Evolutionary conservation across 2,113 vertebrate genomes (phyloP), one percentile per base, ranked within the genome.

Genomic region (Pachyramphus minor): DNA sequence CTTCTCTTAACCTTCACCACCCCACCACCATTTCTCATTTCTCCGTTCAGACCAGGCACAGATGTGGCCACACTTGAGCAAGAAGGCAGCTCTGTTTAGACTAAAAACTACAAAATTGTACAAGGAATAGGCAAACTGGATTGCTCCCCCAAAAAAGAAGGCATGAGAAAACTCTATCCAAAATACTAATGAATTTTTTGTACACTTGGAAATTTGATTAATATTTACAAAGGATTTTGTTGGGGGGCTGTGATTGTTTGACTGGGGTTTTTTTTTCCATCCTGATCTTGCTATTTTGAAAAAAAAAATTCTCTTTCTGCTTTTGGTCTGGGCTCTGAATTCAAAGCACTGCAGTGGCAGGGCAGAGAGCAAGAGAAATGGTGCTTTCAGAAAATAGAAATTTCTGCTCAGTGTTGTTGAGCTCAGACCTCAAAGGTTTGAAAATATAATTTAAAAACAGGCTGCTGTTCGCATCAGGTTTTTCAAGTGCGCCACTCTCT

Each of bases 41-140:
- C 2, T 2, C 1, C 6, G 64, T 30, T 82, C 30, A 30, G 28
- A 24, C 31, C 27, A 33, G 0, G 0, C 6, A 4, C 49, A 33
- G 8, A 14, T 75, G 21, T 7, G 24, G n/a, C 25, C 45, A 69
- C 49, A 35, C 0, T 2, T 19, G 37, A 33, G 16, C 10, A 59
- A 68, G 35, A 35, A 47, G 6, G 14, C 3, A 5, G 4, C 20
- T 81, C 4, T 55, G 3, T 35, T 28, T 55, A 53, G 24, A 28
- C 4, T 76, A 28, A 79, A 85, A 79, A 20, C 16, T 41, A 5
- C 3, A 52, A 49, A 47, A n/a, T 4, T 52, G 0, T n/a, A 10
- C 4, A 15, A 90, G 9, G 25, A 60, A 39, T 37, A 13, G 37
- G 24, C 10, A 73, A 66, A 73, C 8, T 33, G n/a, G 11, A 21